Percentiles rank a stretch among this genome's conserved stretches.
phyloP scores from a whole-genome alignment of 1,140 invertebrate genomes.

The Drosophila seguyi region DNA sequence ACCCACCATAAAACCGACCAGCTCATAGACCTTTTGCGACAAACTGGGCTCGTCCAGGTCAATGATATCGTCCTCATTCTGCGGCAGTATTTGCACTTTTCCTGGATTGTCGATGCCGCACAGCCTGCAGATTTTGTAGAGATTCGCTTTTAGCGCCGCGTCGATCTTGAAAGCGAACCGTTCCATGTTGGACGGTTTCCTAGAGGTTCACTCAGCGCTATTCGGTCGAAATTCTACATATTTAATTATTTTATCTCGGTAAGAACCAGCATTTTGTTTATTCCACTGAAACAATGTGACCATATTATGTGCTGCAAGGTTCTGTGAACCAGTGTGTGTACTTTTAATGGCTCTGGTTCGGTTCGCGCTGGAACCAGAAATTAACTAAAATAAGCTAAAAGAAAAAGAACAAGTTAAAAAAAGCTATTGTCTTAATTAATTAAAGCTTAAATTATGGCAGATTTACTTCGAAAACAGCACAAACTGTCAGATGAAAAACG shows the following conservation, averaged over 20 bases:
- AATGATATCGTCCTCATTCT: slow-evolving; percentile 40
- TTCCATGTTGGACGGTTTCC: slow-evolving; percentile 60
- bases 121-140: slow-evolving; percentile 83
- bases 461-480: too few species aligned
- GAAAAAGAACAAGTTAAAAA: too few species aligned
- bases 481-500: too few species aligned
- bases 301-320: not conserved
- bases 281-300: slow-evolving; percentile 25
- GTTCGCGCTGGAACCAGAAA: not conserved
- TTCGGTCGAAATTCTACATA: slow-evolving; percentile 13
- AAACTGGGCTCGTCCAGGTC: slow-evolving; percentile 75
- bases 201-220: not conserved
- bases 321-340: slow-evolving; percentile 10
- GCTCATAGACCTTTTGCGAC: slow-evolving; percentile 68
- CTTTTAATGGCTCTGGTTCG: slow-evolving; percentile 8
- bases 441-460: too few species aligned
- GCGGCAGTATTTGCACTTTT: slow-evolving; percentile 66
- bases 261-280: slow-evolving; percentile 48
- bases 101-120: slow-evolving; percentile 83
- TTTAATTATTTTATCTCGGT: slow-evolving; percentile 40
- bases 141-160: slow-evolving; percentile 71
- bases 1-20: slow-evolving; percentile 73
- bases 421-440: too few species aligned
- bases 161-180: slow-evolving; percentile 84
- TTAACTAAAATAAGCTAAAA: too few species aligned